phyloP scores from a whole-genome alignment of 2,113 vertebrate genomes.

The Brienomyrus longianalis region DNA sequence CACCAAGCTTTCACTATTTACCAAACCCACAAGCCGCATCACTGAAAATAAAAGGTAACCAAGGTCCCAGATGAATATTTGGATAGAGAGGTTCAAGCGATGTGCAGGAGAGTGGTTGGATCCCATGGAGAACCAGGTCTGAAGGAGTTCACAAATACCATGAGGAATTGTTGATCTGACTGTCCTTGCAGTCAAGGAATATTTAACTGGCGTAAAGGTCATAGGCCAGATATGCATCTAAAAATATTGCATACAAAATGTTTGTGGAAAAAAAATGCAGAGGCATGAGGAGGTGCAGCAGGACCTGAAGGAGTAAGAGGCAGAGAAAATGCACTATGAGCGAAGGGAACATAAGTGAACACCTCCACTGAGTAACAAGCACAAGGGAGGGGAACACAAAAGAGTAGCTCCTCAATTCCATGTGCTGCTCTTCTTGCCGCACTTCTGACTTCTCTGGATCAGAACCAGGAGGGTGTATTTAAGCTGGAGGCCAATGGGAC shows the following conservation, averaged over 20 bases:
- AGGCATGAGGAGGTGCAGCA: neutral
- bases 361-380: neutral
- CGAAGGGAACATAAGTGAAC: neutral
- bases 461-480: neutral
- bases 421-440: neutral
- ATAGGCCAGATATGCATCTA: neutral
- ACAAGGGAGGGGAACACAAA: neutral
- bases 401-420: neutral
- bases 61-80: neutral
- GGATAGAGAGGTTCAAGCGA: neutral
- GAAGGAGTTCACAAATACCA: neutral
- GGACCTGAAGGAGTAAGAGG: neutral
- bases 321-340: neutral
- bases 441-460: slow-evolving; percentile 7
- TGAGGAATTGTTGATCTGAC: neutral
- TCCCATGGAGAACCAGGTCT: neutral
- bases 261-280: neutral
- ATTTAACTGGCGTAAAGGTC: neutral
- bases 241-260: neutral
- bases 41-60: neutral
- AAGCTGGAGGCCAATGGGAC: neutral
- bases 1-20: neutral
- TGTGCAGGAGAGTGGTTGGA: neutral
- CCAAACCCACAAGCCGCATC: neutral
- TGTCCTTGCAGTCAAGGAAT: neutral